These are phyloP conservation scores for Gonatopus flavifemur DNA, from an alignment of 1,140 invertebrate genomes.

Conservation along the genomic window DNA sequence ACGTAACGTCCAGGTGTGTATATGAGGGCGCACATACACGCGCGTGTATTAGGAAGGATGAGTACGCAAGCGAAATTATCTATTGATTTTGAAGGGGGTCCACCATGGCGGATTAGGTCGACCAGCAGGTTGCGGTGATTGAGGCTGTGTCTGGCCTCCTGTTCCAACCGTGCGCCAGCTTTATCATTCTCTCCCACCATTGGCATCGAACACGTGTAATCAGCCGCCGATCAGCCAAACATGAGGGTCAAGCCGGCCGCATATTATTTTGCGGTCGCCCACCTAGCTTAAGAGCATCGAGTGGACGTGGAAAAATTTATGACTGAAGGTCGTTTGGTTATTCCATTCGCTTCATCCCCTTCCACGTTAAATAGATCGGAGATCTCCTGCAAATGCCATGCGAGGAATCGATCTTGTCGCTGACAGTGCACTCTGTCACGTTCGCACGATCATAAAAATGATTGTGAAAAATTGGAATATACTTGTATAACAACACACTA, in stretches of 20 bases:
- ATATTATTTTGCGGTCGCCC: constrained; percentile 44
- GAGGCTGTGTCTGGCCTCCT: constrained; percentile 54
- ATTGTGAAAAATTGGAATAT: too few species aligned
- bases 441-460: too few species aligned
- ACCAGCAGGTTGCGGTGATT: constrained; percentile 56
- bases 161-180: constrained; percentile 49
- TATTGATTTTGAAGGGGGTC: constrained; percentile 54
- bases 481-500: too few species aligned
- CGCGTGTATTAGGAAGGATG: neutral
- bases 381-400: too few species aligned
- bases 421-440: too few species aligned
- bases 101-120: constrained; percentile 51
- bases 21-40: neutral
- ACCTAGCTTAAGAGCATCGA: constrained; percentile 25
- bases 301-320: constrained; percentile 35
- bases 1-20: too few species aligned
- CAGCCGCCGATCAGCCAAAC: constrained; percentile 52
- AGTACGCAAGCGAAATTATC: constrained; percentile 44
- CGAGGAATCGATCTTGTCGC: constrained; percentile 16
- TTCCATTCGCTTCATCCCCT: too few species aligned
- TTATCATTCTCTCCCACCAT: constrained; percentile 49
- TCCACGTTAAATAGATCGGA: too few species aligned
- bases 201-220: constrained; percentile 52
- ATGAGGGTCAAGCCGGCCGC: constrained; percentile 40
- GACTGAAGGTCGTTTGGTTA: neutral